Base-by-base conservation (phyloP, 2,888 invertebrate species). In the Nemotelus pantherinus region DNA sequence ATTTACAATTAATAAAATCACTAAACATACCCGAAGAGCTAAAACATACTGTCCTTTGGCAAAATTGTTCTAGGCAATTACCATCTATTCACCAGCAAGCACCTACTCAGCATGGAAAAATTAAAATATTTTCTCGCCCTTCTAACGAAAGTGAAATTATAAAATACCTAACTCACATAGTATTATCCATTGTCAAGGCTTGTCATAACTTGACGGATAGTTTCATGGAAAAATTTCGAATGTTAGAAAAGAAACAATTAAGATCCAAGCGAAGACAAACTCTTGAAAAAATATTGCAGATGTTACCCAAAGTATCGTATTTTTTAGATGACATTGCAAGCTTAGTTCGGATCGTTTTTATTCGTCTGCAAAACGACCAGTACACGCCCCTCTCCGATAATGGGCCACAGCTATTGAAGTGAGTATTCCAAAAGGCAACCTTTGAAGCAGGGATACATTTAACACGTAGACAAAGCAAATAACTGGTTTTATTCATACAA, bases 181-280 rank as follows among this genome's bases (percentile, higher is more conserved):
- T 80, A 1, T 80, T 82, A 45, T 81, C 81, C 10, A 58, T 83
- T 3, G 44, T 70, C 6, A 58, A 79, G 63, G 81, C 82, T 45
- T 79, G 83, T 68, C 39, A 74, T 64, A 84, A 84, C 78, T 82
- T 84, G 72, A 58, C 80, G 41, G 72, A 80, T 43, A 82, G 82
- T 0, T 80, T 84, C 65, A 68, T 77, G 4, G 80, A 80, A n/a
- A 81, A 81, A 70, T 81, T 82, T 48, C 10, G 70, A n/a, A 78
- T 82, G 48, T 81, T 82, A 76, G 48, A 67, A 10, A 80, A 81
- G 41, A 81, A 81, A 63, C 81, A 82, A 76, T 77, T 85, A 10
- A 82, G 84, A 44, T 83, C 85, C 5, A 82, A 82, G 60, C 81
- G 83, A 3, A 80, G 84, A n/a, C 81, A 82, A 77, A 84, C 84